A percentile compares a stretch with the other conserved stretches of the same genome.
phyloP scores from a whole-genome alignment of 92 coral and sea anemone species.

The Metridium senile region DNA sequence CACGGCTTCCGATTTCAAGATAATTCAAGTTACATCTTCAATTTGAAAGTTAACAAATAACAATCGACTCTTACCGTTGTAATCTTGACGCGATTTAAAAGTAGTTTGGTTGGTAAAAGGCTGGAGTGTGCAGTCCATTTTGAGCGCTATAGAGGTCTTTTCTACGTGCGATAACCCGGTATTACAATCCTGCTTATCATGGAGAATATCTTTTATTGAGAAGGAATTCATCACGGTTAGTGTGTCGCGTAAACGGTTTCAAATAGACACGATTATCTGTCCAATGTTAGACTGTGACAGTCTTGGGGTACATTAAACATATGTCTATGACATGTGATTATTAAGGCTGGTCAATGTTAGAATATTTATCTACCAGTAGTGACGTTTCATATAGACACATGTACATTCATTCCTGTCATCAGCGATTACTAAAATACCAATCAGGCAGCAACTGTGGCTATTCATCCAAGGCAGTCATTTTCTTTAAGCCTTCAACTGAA shows the following conservation, averaged over 20 bases:
- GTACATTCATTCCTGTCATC: conserved; percentile 35
- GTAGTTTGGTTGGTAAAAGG: conserved; percentile 13
- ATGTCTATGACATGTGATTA: conserved; percentile 36
- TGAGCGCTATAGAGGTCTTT: conserved; percentile 20
- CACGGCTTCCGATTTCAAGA: conserved; percentile 47
- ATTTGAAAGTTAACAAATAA: conserved; percentile 25
- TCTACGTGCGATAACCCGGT: conserved; percentile 33
- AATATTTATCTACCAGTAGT: conserved; percentile 30
- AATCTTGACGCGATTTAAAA: conserved; percentile 6
- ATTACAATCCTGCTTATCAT: conserved; percentile 24
- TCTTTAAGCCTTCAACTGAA: conserved; percentile 10
- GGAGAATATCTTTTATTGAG: conserved; percentile 64
- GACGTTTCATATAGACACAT: conserved; percentile 35
- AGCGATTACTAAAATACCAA: conserved; percentile 45
- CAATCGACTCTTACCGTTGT: conserved; percentile 11
- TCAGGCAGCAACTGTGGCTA: conserved; percentile 4
- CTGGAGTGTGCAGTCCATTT: conserved; percentile 33
- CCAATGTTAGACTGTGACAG: conserved; percentile 18
- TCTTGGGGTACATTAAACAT: conserved; percentile 23
- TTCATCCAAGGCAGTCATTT: conserved; percentile 17
- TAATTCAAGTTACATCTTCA: conserved; percentile 10
- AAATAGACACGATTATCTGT: conserved; percentile 77
- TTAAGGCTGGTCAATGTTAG: conserved; percentile 25
- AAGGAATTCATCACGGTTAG: conserved; percentile 58
- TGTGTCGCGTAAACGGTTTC: conserved; percentile 84